Evolutionary conservation across 2,888 invertebrate species (phyloP), one percentile per base, ranked within the genome.

Genomic region (Physocephala rufipes): DNA sequence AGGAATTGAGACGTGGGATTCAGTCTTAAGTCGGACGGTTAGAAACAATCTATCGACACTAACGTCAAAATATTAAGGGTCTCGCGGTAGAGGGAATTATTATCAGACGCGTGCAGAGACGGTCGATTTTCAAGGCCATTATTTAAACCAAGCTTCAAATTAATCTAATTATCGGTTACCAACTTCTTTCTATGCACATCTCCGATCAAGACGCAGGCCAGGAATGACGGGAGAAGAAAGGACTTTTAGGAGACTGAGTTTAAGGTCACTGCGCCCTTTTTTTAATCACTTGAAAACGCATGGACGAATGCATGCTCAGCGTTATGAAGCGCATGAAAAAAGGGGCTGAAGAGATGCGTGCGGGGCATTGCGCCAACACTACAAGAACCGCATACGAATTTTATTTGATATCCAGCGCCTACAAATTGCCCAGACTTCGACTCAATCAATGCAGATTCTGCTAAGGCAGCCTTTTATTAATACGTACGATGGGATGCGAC

Each of bases 101-200:
- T 51, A 68, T 68, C 70, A 65, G 62, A 67, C 71, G 67, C 71
- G 71, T 71, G 71, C 71, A 71, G 67, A 67, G 45, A 71, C 51
- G 63, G 71, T 63, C 71, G 63, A 67, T 55, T 51, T 59, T 24
- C 58, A 51, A 66, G 62, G 51, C 61, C 61, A 24, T 59, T 58
- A 67, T 67, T 67, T 68, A 16, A 24, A 15, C 28, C 68, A 58
- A 51, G 68, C 68, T 68, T 61, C 28, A 68, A 68, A 68, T 68
- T 68, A 68, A 61, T 68, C 68, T 68, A 68, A 62, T 68, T 68
- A 68, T 68, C 68, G 68, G 68, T 61, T 68, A 62, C 67, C 12
- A 61, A 49, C 47, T 47, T 61, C 24, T 24, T 47, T 61, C 21
- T 36, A 43, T 24, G 63, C 1, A 62, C 61, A 62, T 62, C 62